A percentile compares a stretch with the other conserved stretches of the same genome.
Evolutionary conservation across 1,140 invertebrate species (phyloP).

Genomic region (Microplitis mediator): DNA sequence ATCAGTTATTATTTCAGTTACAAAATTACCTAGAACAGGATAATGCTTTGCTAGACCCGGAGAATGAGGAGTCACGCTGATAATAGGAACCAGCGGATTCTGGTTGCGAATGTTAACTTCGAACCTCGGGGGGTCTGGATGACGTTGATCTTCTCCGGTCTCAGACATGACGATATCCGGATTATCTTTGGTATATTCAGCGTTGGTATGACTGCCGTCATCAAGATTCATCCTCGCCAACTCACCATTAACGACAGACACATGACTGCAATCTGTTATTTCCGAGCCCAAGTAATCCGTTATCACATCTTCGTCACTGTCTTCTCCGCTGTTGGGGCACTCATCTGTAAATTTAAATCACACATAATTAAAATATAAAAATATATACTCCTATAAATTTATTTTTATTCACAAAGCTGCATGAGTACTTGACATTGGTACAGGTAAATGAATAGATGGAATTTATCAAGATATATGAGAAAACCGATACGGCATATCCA

Average conservation of each 20-base stretch:
- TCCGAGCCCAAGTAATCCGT: constrained; percentile 66
- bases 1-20: background rate
- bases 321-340: constrained; percentile 67
- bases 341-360: constrained; percentile 58
- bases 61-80: constrained; percentile 85
- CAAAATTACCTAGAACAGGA: constrained; percentile 65
- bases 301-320: constrained; percentile 73
- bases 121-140: constrained; percentile 35
- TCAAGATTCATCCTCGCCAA: constrained; percentile 47
- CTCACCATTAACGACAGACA: constrained; percentile 47
- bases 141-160: constrained; percentile 41
- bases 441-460: background rate
- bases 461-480: constrained; percentile 2
- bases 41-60: constrained; percentile 69
- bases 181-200: constrained; percentile 58
- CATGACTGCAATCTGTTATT: constrained; percentile 48
- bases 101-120: constrained; percentile 40
- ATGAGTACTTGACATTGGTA: background rate
- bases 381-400: background rate
- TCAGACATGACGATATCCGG: constrained; percentile 51
- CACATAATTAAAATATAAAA: background rate
- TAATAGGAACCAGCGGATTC: constrained; percentile 74
- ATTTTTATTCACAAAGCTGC: background rate
- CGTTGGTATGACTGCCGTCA: constrained; percentile 42
- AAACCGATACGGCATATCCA: constrained; percentile 1